Percentiles rank a stretch among this genome's conserved stretches.
Conservation (phyloP, 1,140 invertebrate genomes). For the Wiebesia pumilae region DNA sequence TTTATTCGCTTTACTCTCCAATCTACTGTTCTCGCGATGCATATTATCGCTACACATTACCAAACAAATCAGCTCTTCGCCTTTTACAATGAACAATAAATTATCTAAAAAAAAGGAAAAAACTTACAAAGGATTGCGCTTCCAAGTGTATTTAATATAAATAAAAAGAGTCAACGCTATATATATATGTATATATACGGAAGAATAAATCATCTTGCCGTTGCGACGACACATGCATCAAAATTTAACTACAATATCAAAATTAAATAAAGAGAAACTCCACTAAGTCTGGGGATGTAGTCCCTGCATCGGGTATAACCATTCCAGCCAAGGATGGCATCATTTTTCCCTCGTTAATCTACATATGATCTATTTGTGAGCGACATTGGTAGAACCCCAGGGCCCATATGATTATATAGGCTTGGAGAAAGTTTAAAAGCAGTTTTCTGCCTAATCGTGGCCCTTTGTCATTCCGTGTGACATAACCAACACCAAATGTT, state of each 20-base stretch:
- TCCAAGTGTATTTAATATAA: slow-evolving; percentile 45
- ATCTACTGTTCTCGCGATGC: slow-evolving; percentile 39
- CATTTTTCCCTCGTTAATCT: background rate
- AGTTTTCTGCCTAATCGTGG: too few species aligned
- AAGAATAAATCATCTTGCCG: slow-evolving; percentile 48
- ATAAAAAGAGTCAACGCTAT: slow-evolving; percentile 47
- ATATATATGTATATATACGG: slow-evolving; percentile 31
- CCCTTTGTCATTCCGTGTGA: too few species aligned
- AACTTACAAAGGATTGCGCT: slow-evolving; percentile 50
- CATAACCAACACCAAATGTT: too few species aligned
- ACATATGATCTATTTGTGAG: background rate
- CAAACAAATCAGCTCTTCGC: slow-evolving; percentile 43
- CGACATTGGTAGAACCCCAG: background rate
- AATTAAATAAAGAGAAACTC: slow-evolving; percentile 40
- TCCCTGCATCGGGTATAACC: background rate
- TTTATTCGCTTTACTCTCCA: slow-evolving; percentile 57
- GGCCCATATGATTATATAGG: background rate
- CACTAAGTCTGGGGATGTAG: background rate
- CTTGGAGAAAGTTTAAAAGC: too few species aligned
- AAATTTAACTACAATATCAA: slow-evolving; percentile 30
- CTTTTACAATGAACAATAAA: slow-evolving; percentile 59
- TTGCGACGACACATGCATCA: slow-evolving; percentile 35
- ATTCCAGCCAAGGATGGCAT: background rate
- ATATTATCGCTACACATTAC: slow-evolving; percentile 42
- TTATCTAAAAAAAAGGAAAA: slow-evolving; percentile 61